A percentile compares a stretch with the other conserved stretches of the same genome.
Conservation (phyloP, 2,797 vertebrate species). For the Yasuhikotakia modesta region DNA sequence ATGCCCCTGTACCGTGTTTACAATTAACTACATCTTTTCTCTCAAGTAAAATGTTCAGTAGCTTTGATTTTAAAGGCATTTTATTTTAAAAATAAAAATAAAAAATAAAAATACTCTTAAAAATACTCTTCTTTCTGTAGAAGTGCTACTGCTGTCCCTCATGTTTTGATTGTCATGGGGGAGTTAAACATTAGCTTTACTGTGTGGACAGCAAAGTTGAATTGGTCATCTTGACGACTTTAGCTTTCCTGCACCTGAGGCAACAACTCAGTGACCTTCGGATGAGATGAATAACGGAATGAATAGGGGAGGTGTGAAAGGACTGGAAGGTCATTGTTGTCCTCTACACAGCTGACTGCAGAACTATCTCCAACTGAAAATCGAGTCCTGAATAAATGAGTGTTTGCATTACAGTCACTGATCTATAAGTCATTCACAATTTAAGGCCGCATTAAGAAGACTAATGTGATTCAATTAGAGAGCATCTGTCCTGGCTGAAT, state of each 20-base stretch:
- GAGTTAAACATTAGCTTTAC: background rate
- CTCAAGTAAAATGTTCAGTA: too few relatives aligned
- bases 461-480: conserved; percentile 54
- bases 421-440: conserved; percentile 25
- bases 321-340: conserved; percentile 9
- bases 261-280: conserved; percentile 8
- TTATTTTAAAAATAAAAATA: too few relatives aligned
- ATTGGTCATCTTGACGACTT: conserved; percentile 11
- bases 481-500: conserved; percentile 41
- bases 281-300: background rate
- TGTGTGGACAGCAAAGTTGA: conserved; percentile 1
- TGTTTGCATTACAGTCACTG: conserved; percentile 12
- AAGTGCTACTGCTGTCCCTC: background rate
- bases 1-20: background rate
- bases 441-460: conserved; percentile 30
- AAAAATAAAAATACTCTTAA: too few relatives aligned
- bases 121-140: background rate
- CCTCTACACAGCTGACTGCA: conserved; percentile 29
- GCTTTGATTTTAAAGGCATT: too few relatives aligned
- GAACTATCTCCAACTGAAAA: conserved; percentile 33
- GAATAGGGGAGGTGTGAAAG: background rate
- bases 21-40: too few relatives aligned
- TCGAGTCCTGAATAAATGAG: conserved; percentile 37
- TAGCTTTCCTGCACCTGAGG: conserved; percentile 6
- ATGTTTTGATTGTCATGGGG: background rate